Evolutionary conservation across 2,113 vertebrate genomes (phyloP), one percentile per base, ranked within the genome.

Genomic region (Heliornis fulica): DNA sequence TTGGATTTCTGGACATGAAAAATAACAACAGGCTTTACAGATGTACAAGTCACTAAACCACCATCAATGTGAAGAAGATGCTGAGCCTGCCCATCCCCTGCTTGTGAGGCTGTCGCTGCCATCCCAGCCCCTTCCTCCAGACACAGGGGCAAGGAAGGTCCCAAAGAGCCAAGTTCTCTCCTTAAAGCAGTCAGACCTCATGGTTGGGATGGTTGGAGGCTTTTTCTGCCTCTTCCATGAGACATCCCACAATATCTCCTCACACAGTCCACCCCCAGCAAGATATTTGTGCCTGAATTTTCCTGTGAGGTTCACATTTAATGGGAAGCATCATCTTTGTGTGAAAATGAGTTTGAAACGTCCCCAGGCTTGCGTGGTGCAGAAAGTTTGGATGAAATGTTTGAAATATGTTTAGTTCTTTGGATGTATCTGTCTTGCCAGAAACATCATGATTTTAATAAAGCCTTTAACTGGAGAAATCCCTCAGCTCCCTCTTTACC

Each of bases 181-280:
- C 70, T 54, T 57, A 11, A 5, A 90, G 64, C 4, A 34, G 15
- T 17, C 61, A 78, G 64, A 50, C 11, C 34, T 38, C 32, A 15
- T 1, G 8, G 22, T 8, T 68, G 61, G 32, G 31, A 13, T 6
- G 17, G 20, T 1, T 36, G 13, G 40, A 34, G 43, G n/a, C 4
- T 87, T 81, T 70, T 71, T 10, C 50, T 75, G 60, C 69, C 77
- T 63, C 46, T 90, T 53, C 81, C 83, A 51, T 16, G n/a, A 53
- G 31, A 34, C 7, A 10, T 63, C 71, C 45, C 32, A 20, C 70
- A 4, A 0, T 15, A 51, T 19, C 13, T 51, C 21, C 32, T 26
- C 63, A 7, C 6, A 2, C 13, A 22, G 15, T n/a, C 74, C 1
- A 0, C 8, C 5, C 17, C 26, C 63, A 41, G 16, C 2, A 1